Conservation (phyloP, 1,140 invertebrate species). For the Harlomillsia oculata region DNA sequence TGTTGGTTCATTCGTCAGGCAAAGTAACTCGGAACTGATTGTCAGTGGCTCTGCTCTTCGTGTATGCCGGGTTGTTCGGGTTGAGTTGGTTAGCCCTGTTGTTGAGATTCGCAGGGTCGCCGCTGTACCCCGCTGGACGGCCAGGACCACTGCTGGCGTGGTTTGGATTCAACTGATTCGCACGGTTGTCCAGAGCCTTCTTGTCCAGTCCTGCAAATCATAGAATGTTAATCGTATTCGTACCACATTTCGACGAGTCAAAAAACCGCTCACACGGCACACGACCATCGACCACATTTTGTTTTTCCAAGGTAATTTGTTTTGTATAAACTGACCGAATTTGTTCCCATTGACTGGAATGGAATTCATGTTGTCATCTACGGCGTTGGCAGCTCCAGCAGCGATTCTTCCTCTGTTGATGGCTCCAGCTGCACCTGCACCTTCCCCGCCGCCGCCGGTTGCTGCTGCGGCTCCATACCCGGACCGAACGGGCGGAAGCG, state of each 20-base stretch:
- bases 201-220: constrained; percentile 15
- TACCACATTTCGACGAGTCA: neutral
- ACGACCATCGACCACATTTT: neutral
- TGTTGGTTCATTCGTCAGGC: too few species aligned
- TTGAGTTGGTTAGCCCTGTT: constrained; percentile 4
- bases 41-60: neutral
- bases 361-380: neutral
- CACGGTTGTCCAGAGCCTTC: constrained; percentile 18
- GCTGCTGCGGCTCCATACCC: neutral
- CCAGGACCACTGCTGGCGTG: constrained; percentile 25
- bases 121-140: constrained; percentile 18
- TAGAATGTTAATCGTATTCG: neutral
- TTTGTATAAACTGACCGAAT: neutral
- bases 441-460: neutral
- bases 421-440: neutral
- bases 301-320: neutral
- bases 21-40: too few species aligned
- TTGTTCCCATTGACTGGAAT: neutral
- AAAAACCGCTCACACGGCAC: neutral
- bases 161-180: constrained; percentile 32
- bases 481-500: too few species aligned
- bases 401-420: neutral
- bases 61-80: neutral
- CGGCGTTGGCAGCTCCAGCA: neutral
- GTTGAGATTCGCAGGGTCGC: neutral